Evolutionary conservation across 1,140 invertebrate species (phyloP), one percentile per base, ranked within the genome.

Genomic region (Augochlora pura): DNA sequence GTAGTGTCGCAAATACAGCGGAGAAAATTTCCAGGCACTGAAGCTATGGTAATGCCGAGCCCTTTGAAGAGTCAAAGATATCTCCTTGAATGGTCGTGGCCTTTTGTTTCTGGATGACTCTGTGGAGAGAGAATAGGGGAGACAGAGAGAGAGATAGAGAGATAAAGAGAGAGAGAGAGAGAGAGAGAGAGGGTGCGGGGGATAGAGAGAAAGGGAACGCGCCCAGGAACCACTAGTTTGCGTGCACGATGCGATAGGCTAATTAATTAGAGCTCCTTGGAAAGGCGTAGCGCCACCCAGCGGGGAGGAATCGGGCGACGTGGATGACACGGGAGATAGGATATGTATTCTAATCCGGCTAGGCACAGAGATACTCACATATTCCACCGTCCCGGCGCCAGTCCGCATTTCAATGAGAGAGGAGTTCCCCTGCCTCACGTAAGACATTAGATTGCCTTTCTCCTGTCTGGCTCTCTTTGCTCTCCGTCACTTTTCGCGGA

Each of bases 331-430:
- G 62, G 59, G 62, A 85, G 84, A 85, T 85, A 85, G 84, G 84
- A 82, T 86, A 85, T 85, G 70, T 86, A 82, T 86, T 86, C 84
- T 82, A 85, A 86, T 76, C 75, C 68, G 59, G 70, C 65, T 68
- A 77, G 62, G 59, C 42, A 18, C 75, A 59, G 84, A 75, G 57
- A 77, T 78, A 82, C 84, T 82, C 65, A 62, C 74, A 75, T 80
- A 82, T 77, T 78, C 68, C 57, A n/a, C 68, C 42, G 62, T 23
- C 12, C 25, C 67, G 63, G 62, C 54, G 63, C 74, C 54, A 69
- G 76, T 57, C 86, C 84, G 85, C 80, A 86, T 86, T 86, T 86
- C 85, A 84, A 86, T 86, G 85, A 86, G 66, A 75, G 42, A 14
- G 39, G 42, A 14, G 32, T 32, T 32, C 32, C 14, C 52, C 67